phyloP scores from a whole-genome alignment of 2,113 vertebrate genomes.

The Myotis yumanensis region DNA sequence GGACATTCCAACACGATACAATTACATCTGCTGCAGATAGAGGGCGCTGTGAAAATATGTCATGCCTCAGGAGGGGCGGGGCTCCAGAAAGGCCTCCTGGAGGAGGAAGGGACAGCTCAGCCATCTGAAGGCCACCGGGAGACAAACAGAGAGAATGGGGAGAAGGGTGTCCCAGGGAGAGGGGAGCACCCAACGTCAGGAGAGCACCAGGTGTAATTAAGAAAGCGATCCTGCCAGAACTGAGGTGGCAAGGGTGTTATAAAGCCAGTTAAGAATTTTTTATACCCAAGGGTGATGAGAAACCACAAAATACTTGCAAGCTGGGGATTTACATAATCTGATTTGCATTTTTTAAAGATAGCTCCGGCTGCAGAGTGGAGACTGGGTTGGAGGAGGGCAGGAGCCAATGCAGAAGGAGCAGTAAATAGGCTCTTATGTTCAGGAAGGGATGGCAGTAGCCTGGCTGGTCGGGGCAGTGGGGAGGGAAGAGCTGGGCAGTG shows the following conservation, averaged over 20 bases:
- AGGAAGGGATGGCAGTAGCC: neutral
- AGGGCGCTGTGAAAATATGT: neutral
- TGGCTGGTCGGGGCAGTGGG: neutral
- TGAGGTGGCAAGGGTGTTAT: neutral
- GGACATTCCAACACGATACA: neutral
- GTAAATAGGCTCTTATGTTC: neutral
- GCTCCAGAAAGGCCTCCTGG: neutral
- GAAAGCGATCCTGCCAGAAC: neutral
- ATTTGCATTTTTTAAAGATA: slow-evolving; percentile 5
- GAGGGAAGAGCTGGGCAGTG: neutral
- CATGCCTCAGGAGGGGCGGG: neutral
- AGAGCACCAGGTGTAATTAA: neutral
- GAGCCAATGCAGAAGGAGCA: neutral
- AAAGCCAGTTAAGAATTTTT: neutral
- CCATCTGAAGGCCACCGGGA: neutral
- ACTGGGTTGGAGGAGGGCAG: neutral
- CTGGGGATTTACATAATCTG: neutral
- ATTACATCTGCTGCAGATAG: neutral
- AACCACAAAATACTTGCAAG: neutral
- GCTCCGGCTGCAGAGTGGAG: neutral
- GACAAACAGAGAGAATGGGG: neutral
- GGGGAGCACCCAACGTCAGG: neutral
- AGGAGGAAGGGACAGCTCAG: neutral
- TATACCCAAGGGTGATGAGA: neutral
- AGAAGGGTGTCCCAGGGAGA: neutral